Conservation (phyloP, 2,113 vertebrate genomes). For the Calyptommatus sinebrachiatus region DNA sequence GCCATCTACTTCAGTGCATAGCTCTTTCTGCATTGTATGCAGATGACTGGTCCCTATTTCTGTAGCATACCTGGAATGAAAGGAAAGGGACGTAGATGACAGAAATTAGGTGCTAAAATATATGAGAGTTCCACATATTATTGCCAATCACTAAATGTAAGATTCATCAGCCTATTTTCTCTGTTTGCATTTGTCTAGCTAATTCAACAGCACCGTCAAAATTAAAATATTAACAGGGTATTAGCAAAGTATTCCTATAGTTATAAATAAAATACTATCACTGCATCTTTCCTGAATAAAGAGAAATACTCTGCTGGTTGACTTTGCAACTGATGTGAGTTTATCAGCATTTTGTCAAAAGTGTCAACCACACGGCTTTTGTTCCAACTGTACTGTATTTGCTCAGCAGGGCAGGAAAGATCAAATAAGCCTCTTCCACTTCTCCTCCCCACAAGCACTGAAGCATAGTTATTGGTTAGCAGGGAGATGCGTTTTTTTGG, state of each 20-base stretch:
- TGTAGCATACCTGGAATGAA: no score
- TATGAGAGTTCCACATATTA: neutral
- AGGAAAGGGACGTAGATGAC: no score
- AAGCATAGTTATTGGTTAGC: constrained; percentile 67
- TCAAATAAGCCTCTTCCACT: constrained; percentile 44
- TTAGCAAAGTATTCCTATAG: neutral
- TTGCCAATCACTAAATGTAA: neutral
- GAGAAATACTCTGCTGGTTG: neutral
- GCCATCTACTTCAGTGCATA: no score
- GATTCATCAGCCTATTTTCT: neutral
- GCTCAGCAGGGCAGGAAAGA: constrained; percentile 52
- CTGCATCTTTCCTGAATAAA: rapidly evolving
- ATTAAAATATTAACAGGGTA: neutral
- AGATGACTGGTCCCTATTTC: no score
- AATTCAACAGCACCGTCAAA: neutral
- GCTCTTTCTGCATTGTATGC: no score
- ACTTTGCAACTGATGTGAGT: constrained; percentile 26
- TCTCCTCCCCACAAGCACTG: constrained; percentile 42
- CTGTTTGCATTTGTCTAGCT: neutral
- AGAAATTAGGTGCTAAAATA: neutral
- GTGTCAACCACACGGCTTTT: constrained; percentile 38
- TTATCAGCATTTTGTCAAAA: constrained; percentile 33
- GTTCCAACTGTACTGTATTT: constrained; percentile 43
- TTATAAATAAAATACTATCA: neutral
- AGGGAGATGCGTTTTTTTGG: constrained; percentile 71